Conservation (phyloP, 2,113 vertebrate species). For the Mola mola region DNA sequence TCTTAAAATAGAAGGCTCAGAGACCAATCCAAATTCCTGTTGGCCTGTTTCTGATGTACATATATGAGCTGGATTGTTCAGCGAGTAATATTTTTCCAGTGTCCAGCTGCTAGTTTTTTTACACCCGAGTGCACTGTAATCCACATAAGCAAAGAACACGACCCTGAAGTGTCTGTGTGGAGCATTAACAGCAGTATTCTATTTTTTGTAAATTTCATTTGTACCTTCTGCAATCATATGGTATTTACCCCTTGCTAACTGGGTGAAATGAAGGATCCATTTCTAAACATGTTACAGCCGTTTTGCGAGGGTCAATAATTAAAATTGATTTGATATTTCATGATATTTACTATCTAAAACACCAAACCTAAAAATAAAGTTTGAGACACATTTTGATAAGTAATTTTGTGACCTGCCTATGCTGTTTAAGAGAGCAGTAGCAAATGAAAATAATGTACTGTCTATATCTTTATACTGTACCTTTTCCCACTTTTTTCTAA, state of each 20-base stretch:
- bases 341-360: no score
- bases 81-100: constrained; percentile 2
- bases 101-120: constrained; percentile 1
- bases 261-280: constrained; percentile 47
- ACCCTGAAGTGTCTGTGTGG: constrained; percentile 15
- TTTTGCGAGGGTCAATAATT: no score
- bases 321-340: no score
- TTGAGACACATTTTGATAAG: no score
- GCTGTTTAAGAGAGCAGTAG: no score
- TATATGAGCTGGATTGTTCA: constrained; percentile 29
- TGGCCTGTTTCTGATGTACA: constrained; percentile 13
- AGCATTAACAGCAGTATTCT: constrained; percentile 54
- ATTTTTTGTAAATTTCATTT: constrained; percentile 22
- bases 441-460: no score
- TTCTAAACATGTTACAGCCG: constrained; percentile 20
- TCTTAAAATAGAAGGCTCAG: constrained; percentile 37
- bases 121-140: constrained; percentile 37
- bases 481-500: no score
- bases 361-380: no score
- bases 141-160: constrained; percentile 2
- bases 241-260: constrained; percentile 47
- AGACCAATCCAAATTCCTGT: constrained; percentile 31
- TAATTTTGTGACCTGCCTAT: no score
- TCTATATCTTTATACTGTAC: no score
- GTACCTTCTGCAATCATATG: constrained; percentile 44